A percentile compares a stretch with the other conserved stretches of the same genome.
Evolutionary conservation across 1,140 invertebrate species (phyloP).

Genomic region (Oppia nitens): DNA sequence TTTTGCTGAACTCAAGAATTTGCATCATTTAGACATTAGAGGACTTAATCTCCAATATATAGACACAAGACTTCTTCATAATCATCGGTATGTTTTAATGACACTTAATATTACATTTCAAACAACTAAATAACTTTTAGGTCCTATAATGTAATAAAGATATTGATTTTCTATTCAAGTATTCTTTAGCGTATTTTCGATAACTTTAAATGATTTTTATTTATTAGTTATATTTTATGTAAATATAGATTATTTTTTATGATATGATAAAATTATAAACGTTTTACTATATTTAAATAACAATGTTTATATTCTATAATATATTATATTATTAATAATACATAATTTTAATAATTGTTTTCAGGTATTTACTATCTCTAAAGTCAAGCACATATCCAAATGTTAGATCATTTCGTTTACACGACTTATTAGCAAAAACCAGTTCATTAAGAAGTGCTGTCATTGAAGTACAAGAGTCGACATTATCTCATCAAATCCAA

Average conservation of each 20-base stretch:
- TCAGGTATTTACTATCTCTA: slow-evolving; percentile 16
- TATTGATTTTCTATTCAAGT: not conserved
- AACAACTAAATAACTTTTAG: too few species aligned
- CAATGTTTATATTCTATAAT: too few species aligned
- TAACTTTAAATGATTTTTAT: too few species aligned
- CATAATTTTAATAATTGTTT: too few species aligned
- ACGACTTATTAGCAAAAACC: slow-evolving; percentile 18
- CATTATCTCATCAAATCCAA: slow-evolving; percentile 21
- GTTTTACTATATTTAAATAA: too few species aligned
- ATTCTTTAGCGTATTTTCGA: not conserved
- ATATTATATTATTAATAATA: too few species aligned
- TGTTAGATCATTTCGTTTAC: slow-evolving; percentile 21
- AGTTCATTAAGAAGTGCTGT: slow-evolving; percentile 12
- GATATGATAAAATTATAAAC: too few species aligned
- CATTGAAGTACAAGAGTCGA: slow-evolving; percentile 20
- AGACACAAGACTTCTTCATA: slow-evolving; percentile 20
- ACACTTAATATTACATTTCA: too few species aligned
- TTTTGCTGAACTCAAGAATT: slow-evolving; percentile 17
- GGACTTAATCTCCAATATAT: slow-evolving; percentile 19
- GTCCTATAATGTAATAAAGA: too few species aligned
- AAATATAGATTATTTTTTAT: too few species aligned
- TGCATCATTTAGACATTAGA: slow-evolving; percentile 20
- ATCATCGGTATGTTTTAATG: slow-evolving; percentile 18
- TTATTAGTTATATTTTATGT: too few species aligned
- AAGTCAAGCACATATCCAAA: slow-evolving; percentile 20